Conservation (phyloP, 1,140 invertebrate species). For the Parasteatoda tepidariorum region DNA sequence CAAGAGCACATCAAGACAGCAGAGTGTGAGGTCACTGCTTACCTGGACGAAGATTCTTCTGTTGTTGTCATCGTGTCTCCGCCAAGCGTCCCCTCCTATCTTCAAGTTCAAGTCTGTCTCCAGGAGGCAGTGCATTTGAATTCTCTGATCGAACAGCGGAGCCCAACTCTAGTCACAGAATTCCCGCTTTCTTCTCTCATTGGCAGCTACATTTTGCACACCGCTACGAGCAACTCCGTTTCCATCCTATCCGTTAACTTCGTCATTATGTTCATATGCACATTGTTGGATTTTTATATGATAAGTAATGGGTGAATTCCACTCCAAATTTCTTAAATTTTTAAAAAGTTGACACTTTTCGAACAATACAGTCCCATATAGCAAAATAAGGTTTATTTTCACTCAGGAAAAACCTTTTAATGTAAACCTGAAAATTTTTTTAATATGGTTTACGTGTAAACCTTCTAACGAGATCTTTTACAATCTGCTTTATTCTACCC, state of each 20-base stretch:
- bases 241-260: background rate
- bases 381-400: too few species aligned
- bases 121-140: slow-evolving; percentile 88
- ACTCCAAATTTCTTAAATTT: too few species aligned
- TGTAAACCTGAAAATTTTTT: too few species aligned
- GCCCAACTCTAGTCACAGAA: slow-evolving; percentile 48
- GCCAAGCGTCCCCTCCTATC: slow-evolving; percentile 73
- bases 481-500: too few species aligned
- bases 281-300: background rate
- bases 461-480: too few species aligned
- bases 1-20: slow-evolving; percentile 81
- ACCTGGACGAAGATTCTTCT: slow-evolving; percentile 84
- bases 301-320: background rate
- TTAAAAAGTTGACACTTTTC: too few species aligned
- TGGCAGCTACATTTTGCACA: slow-evolving; percentile 20
- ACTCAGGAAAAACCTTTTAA: too few species aligned
- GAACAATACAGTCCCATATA: too few species aligned
- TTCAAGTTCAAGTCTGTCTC: slow-evolving; percentile 84
- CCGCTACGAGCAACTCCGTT: background rate
- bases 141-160: slow-evolving; percentile 74
- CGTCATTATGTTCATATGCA: background rate
- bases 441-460: too few species aligned
- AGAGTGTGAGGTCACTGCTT: slow-evolving; percentile 83
- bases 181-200: slow-evolving; percentile 35
- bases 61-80: slow-evolving; percentile 82